Evolutionary conservation across 2,113 vertebrate species (phyloP), one percentile per base, ranked within the genome.

Genomic region (Entosphenus tridentatus): DNA sequence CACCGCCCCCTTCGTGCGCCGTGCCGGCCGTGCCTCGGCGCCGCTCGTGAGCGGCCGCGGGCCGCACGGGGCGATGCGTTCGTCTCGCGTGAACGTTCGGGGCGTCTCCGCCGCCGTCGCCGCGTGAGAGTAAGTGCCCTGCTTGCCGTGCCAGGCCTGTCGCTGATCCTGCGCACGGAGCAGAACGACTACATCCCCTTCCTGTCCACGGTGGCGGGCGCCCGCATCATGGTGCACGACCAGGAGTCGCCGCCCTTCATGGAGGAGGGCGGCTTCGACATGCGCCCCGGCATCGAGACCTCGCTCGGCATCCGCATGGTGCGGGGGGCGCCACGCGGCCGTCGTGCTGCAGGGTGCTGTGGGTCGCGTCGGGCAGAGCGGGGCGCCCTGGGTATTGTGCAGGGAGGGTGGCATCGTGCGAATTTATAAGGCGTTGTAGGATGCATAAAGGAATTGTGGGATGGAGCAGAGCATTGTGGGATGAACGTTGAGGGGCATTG

Each of bases 281-380:
- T 85, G 21, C 76, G 81, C 6, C 83, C 83, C 0, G 83, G 83
- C 0, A 74, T 83, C 0, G 82, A 85, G 76, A 83, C 81, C 57
- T 83, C 83, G 72, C 81, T 85, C 75, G 80, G 81, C 74, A 81
- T 85, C 82, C 79, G 67, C 71, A 83, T 82, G 81, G 83, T 81
- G 70, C 75, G 74, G 6, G 39, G 39, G 5, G 39, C 39, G 39
- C 39, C 39, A 7, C 39, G 39, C 39, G 39, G 39, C 5, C 39
- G 6, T 39, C 39, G 39, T 39, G 39, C 39, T 39, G 39, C 39
- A 39, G 39, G 39, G 39, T 39, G 39, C 39, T 7, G 39, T 39
- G 39, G 39, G 39, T 39, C 4, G 39, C 39, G 39, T 39, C 39
- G 39, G 39, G 39, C 39, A 39, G 39, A 39, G 39, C 39, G 39